Conservation (phyloP, 2,888 invertebrate genomes). For the Steromphala cineraria region DNA sequence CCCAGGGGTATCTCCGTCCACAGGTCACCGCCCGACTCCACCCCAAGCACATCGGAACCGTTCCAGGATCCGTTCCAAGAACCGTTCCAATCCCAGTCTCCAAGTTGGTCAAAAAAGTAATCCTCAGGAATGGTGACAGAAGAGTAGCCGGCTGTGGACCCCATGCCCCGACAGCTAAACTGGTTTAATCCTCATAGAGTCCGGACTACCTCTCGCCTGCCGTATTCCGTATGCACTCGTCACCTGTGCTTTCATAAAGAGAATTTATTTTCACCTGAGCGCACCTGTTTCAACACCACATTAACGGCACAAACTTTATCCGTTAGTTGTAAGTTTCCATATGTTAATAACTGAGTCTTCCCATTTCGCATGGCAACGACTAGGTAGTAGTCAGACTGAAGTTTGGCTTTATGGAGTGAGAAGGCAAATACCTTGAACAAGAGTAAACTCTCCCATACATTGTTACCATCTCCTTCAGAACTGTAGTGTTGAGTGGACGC, state of each 20-base stretch:
- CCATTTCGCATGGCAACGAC: neutral
- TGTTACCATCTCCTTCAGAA: neutral
- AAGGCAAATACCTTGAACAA: no score
- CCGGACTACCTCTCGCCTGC: neutral
- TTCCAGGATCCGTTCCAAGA: slow-evolving; percentile 6
- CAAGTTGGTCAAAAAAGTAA: slow-evolving; percentile 3
- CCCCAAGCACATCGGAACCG: neutral
- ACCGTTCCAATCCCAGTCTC: neutral
- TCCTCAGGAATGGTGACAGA: neutral
- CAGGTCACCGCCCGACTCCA: slow-evolving; percentile 31
- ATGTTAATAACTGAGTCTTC: neutral
- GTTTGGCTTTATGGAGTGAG: neutral
- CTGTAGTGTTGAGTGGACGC: neutral
- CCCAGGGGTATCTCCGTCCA: slow-evolving; percentile 69
- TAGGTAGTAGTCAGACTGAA: neutral
- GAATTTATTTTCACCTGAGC: no score
- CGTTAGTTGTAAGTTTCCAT: neutral
- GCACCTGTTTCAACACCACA: no score
- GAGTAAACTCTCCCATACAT: no score
- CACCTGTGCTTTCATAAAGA: neutral
- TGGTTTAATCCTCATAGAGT: neutral
- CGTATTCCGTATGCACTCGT: neutral
- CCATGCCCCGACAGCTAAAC: neutral
- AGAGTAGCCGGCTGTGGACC: neutral
- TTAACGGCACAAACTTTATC: neutral